Conservation (phyloP, 2,113 vertebrate species). For the Regulus satrapa region DNA sequence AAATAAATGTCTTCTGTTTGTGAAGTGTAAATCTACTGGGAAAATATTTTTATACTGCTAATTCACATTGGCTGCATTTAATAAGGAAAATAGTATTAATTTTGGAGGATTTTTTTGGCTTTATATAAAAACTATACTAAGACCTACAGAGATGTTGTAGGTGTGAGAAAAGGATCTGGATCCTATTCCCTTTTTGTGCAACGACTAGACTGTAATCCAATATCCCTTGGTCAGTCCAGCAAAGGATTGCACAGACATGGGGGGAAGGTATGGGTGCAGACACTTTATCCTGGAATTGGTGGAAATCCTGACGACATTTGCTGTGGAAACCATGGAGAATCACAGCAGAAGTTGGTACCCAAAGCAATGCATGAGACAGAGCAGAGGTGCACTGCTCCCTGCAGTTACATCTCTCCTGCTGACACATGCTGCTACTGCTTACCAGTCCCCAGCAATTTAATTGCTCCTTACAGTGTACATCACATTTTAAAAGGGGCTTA, state of each 20-base stretch:
- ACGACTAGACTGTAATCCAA: background rate
- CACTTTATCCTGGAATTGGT: no score
- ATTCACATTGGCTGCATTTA: background rate
- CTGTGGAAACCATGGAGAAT: background rate
- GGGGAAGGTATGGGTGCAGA: background rate
- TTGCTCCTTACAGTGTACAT: background rate
- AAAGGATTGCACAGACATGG: background rate
- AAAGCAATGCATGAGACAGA: background rate
- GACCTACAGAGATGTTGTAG: background rate
- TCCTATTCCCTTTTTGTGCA: background rate
- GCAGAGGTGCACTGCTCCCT: background rate
- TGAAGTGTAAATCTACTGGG: background rate
- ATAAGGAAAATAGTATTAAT: background rate
- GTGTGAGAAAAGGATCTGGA: background rate
- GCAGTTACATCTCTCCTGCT: background rate
- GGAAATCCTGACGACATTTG: background rate
- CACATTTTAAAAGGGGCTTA: background rate
- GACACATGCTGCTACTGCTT: background rate
- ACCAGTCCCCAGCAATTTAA: background rate
- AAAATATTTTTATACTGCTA: background rate
- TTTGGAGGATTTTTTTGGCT: background rate
- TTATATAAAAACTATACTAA: background rate
- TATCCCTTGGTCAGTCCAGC: background rate
- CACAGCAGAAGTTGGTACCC: background rate
- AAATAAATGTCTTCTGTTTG: background rate